Evolutionary conservation across 2,888 invertebrate genomes (phyloP).

Genomic region (Synanthedon andrenaeformis): DNA sequence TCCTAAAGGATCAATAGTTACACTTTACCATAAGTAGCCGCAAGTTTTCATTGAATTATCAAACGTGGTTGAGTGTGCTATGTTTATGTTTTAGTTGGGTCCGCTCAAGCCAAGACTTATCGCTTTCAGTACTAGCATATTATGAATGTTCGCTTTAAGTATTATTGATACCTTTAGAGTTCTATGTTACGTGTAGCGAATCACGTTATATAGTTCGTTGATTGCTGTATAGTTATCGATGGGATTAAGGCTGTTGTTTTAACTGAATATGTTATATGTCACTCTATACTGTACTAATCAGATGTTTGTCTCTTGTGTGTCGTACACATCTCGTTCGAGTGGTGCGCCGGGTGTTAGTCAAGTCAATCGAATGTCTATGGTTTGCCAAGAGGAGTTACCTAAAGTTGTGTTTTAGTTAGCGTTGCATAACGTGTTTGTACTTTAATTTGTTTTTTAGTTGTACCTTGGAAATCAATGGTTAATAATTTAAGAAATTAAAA

Average conservation of each 20-base stretch:
- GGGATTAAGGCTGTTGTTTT: slow-evolving; percentile 53
- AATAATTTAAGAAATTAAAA: slow-evolving; percentile 71
- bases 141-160: slow-evolving; percentile 33
- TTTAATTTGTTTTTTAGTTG: slow-evolving; percentile 72
- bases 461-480: slow-evolving; percentile 72
- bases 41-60: slow-evolving; percentile 11
- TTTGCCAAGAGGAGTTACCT: slow-evolving; percentile 71
- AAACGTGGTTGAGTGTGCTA: slow-evolving; percentile 53
- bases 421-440: slow-evolving; percentile 71
- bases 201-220: slow-evolving; percentile 47
- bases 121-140: slow-evolving; percentile 56
- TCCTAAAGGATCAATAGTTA: neutral
- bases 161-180: slow-evolving; percentile 50
- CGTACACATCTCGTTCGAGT: slow-evolving; percentile 52
- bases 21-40: neutral
- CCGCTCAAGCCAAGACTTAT: slow-evolving; percentile 69
- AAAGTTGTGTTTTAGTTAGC: slow-evolving; percentile 68
- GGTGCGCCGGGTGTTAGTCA: slow-evolving; percentile 65
- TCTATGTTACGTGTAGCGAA: slow-evolving; percentile 55
- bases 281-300: slow-evolving; percentile 14
- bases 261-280: slow-evolving; percentile 50
- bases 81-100: slow-evolving; percentile 58
- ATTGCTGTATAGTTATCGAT: slow-evolving; percentile 54
- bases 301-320: slow-evolving; percentile 25
- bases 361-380: slow-evolving; percentile 61